Conservation (phyloP, 64 coral and sea anemone genomes). For the Montipora efflorescens region DNA sequence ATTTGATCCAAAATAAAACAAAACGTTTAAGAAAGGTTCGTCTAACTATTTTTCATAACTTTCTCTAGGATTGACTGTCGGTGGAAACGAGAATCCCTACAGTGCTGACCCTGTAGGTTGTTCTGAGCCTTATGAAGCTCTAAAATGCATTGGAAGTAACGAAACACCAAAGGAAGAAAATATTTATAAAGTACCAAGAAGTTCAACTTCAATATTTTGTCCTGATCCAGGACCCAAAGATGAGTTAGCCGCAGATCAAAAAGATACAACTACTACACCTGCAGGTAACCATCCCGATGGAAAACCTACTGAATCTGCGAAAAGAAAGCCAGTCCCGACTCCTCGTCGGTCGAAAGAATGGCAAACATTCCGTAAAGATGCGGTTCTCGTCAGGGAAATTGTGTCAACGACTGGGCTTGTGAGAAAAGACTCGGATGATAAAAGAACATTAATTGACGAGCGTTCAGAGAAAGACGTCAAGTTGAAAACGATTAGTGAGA, state of each 20-base stretch:
- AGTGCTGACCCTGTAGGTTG: neutral
- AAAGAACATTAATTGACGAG: neutral
- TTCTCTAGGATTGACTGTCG: neutral
- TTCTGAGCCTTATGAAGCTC: neutral
- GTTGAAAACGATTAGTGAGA: neutral
- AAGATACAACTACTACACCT: neutral
- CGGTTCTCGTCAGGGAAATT: too few species aligned
- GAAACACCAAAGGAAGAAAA: too few species aligned
- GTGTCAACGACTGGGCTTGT: neutral
- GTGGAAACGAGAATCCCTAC: neutral
- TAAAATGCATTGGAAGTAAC: too few species aligned
- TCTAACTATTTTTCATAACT: neutral
- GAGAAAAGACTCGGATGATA: neutral
- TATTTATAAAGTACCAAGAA: too few species aligned
- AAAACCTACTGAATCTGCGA: neutral
- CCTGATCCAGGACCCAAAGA: too few species aligned
- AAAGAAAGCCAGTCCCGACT: neutral
- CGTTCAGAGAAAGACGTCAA: neutral
- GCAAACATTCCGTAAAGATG: neutral
- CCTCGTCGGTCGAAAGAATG: neutral
- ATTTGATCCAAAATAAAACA: too few species aligned
- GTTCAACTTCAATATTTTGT: too few species aligned
- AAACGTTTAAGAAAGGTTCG: too few species aligned
- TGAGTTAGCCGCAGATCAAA: too few species aligned
- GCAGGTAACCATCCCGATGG: neutral